Evolutionary conservation across 2,888 invertebrate species (phyloP).

Genomic region (Pachymerium ferrugineum): DNA sequence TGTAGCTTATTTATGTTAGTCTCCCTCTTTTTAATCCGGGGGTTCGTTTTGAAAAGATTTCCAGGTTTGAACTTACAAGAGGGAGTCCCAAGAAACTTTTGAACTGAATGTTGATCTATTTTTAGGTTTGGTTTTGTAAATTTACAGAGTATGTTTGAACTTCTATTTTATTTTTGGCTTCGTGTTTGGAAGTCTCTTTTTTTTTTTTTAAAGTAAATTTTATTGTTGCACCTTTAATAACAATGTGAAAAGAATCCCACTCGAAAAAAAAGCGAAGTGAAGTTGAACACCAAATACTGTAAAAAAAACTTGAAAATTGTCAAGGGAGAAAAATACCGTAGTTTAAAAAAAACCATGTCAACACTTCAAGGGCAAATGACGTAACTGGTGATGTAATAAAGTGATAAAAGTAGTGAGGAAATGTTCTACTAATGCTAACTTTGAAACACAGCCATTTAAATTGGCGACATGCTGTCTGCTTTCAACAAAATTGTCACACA

Average conservation of each 20-base stretch:
- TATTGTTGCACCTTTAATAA: no score
- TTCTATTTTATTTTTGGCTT: neutral
- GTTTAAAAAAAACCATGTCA: no score
- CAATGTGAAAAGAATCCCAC: no score
- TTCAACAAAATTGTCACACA: slow-evolving; percentile 2
- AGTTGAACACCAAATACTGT: no score
- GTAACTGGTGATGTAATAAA: slow-evolving; percentile 12
- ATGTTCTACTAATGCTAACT: slow-evolving; percentile 1
- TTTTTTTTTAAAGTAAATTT: no score
- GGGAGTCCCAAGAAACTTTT: neutral
- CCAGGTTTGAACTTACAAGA: neutral
- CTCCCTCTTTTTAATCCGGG: neutral
- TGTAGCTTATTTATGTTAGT: neutral
- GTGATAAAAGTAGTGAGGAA: slow-evolving; percentile 10
- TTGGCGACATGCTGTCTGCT: slow-evolving; percentile 21
- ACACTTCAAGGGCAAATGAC: no score
- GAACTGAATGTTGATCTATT: neutral
- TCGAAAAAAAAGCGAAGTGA: no score
- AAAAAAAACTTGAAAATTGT: no score
- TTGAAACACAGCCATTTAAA: slow-evolving; percentile 2
- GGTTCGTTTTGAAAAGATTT: neutral
- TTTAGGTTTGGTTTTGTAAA: neutral
- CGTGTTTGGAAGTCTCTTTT: neutral
- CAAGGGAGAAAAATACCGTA: no score
- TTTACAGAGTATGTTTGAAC: neutral